Evolutionary conservation across 1,140 invertebrate genomes (phyloP).

Genomic region (Hyposmocoma kahamanoa): DNA sequence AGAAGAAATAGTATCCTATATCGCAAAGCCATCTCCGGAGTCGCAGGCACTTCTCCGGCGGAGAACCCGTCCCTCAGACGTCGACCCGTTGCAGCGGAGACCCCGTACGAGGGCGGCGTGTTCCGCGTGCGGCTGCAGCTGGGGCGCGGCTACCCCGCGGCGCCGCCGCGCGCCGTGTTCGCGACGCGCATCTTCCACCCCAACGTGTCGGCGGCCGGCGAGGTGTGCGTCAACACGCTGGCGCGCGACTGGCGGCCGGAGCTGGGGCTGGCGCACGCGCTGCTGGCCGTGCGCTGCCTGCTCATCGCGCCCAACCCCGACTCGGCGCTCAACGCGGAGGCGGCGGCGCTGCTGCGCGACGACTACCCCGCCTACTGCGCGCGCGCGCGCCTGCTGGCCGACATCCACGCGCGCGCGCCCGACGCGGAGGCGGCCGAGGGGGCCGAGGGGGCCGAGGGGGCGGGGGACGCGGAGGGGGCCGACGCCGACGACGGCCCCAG

Average conservation of each 20-base stretch:
- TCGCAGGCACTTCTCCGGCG: background rate
- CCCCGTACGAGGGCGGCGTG: constrained; percentile 88
- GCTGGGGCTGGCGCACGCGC: constrained; percentile 96
- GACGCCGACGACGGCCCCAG: constrained; percentile 17
- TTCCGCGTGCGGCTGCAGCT: constrained; percentile 93
- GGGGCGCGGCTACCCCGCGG: constrained; percentile 94
- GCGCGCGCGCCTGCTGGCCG: constrained; percentile 57
- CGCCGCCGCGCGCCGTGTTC: constrained; percentile 96
- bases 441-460: constrained; percentile 3
- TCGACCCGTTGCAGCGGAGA: constrained; percentile 77
- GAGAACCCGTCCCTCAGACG: constrained; percentile 5
- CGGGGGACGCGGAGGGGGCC: background rate
- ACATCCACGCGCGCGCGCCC: constrained; percentile 44
- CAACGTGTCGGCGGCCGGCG: constrained; percentile 92
- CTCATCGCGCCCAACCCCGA: constrained; percentile 62
- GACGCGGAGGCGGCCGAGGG: background rate
- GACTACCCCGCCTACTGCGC: constrained; percentile 57
- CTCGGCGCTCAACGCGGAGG: constrained; percentile 58
- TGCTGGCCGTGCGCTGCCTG: constrained; percentile 80
- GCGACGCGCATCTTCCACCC: constrained; percentile 98
- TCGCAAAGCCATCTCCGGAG: background rate
- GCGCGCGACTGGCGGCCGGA: constrained; percentile 98
- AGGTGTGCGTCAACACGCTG: constrained; percentile 98
- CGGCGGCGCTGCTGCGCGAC: constrained; percentile 51
- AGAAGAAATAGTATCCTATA: background rate